Evolutionary conservation across 2,888 invertebrate genomes (phyloP).

Genomic region (Lysandra coridon): DNA sequence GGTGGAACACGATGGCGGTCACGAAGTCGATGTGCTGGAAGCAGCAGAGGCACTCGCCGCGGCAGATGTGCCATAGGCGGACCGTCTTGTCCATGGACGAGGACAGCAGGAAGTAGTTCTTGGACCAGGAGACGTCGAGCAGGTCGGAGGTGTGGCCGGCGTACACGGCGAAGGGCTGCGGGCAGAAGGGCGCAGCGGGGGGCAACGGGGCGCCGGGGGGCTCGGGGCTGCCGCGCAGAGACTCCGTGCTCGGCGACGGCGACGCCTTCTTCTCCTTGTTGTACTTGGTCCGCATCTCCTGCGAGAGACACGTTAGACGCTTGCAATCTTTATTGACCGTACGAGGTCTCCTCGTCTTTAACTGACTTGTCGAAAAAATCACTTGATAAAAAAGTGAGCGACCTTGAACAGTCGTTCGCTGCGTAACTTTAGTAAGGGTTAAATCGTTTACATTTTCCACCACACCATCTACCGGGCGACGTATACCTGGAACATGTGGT

Average conservation of each 20-base stretch:
- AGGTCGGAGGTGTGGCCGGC: slow-evolving; percentile 97
- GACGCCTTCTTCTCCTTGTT: slow-evolving; percentile 93
- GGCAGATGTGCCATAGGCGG: slow-evolving; percentile 96
- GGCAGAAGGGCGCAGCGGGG: slow-evolving; percentile 88
- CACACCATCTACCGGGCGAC: no score
- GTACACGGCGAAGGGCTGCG: slow-evolving; percentile 95
- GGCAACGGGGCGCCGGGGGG: slow-evolving; percentile 78
- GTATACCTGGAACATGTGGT: slow-evolving; percentile 83
- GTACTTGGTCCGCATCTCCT: slow-evolving; percentile 97
- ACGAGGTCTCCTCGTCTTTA: no score
- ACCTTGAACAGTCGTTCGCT: no score
- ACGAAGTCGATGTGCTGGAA: slow-evolving; percentile 99
- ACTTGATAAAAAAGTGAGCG: no score
- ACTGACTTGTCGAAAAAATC: no score
- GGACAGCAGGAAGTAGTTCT: slow-evolving; percentile 98
- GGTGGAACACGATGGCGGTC: slow-evolving; percentile 99
- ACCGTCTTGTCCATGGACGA: slow-evolving; percentile 99
- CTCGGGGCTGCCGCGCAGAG: slow-evolving; percentile 80
- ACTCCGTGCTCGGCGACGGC: slow-evolving; percentile 96
- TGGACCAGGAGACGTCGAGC: slow-evolving; percentile 98
- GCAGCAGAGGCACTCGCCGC: slow-evolving; percentile 98
- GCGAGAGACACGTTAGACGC: slow-evolving; percentile 52
- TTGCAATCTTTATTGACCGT: no score
- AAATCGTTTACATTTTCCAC: neutral
- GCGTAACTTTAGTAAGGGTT: slow-evolving; percentile 61